phyloP scores from a whole-genome alignment of 2,797 vertebrate species.

The Valencia hispanica region DNA sequence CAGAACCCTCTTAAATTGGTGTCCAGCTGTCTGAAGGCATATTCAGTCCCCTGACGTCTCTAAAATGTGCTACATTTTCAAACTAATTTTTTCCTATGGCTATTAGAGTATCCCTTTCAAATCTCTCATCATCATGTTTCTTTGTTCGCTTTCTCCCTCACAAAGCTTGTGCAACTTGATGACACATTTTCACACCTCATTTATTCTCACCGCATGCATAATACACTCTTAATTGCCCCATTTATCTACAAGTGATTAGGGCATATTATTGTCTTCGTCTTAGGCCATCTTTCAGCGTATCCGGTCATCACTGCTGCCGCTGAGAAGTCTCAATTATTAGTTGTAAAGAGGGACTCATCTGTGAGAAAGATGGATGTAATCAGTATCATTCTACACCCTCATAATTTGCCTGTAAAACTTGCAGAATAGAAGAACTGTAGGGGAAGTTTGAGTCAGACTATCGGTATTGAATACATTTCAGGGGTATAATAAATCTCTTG shows the following conservation, averaged over 20 bases:
- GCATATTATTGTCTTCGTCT: constrained; percentile 45
- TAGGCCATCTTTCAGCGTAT: constrained; percentile 25
- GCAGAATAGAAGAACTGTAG: background rate
- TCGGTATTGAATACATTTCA: background rate
- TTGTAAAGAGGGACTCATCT: constrained; percentile 23
- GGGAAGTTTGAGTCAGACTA: background rate
- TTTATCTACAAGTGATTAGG: constrained; percentile 62
- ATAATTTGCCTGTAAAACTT: constrained; percentile 19
- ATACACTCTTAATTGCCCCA: constrained; percentile 38
- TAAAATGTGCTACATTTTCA: constrained; percentile 4
- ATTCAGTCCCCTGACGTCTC: background rate
- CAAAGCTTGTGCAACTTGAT: constrained; percentile 30
- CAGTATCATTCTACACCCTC: constrained; percentile 24
- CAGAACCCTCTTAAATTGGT: constrained; percentile 30
- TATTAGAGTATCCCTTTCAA: constrained; percentile 2
- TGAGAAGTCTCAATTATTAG: constrained; percentile 49
- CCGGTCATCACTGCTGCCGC: constrained; percentile 26
- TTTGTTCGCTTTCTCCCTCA: constrained; percentile 25
- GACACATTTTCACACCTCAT: constrained; percentile 48
- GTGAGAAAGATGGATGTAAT: constrained; percentile 45
- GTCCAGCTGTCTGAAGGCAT: constrained; percentile 37
- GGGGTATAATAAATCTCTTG: background rate
- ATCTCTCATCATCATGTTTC: constrained; percentile 16
- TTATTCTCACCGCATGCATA: constrained; percentile 42
- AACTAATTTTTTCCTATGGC: background rate